Conservation (phyloP, 2,113 vertebrate genomes). For the Speoplatyrhinus poulsoni region DNA sequence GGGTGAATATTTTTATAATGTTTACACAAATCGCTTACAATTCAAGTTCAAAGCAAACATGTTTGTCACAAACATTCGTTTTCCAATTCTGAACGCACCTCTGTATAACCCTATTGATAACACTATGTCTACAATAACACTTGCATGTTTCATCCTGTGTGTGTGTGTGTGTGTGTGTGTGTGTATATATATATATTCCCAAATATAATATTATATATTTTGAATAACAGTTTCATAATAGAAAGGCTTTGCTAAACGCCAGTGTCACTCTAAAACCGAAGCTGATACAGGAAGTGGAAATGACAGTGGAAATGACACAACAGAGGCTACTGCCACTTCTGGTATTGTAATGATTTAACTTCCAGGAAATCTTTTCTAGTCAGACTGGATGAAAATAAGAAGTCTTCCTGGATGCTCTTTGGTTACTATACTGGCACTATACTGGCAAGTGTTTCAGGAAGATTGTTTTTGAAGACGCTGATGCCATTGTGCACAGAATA, state of each 20-base stretch:
- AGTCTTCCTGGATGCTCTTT: not conserved
- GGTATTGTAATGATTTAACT: constrained; percentile 26
- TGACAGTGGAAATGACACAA: constrained; percentile 5
- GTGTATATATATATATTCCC: not conserved
- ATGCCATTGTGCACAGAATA: constrained; percentile 30
- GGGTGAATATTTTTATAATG: no score
- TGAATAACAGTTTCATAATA: not conserved
- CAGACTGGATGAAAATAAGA: constrained; percentile 33
- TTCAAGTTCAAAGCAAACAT: no score
- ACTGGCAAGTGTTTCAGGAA: no score
- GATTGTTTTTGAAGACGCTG: not conserved
- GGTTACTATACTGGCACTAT: constrained; percentile 29
- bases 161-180: not conserved
- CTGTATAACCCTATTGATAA: no score
- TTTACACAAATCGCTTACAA: no score
- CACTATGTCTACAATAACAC: not conserved
- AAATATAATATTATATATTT: not conserved
- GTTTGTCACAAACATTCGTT: no score
- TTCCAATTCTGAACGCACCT: no score
- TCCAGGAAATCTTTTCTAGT: constrained; percentile 33
- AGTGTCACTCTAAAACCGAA: not conserved
- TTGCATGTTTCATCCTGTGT: not conserved
- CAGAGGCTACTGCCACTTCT: not conserved
- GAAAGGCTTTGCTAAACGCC: not conserved
- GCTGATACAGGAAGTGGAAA: constrained; percentile 1